Evolutionary conservation across 2,888 invertebrate genomes (phyloP).

Genomic region (Cryptosula pallasiana): DNA sequence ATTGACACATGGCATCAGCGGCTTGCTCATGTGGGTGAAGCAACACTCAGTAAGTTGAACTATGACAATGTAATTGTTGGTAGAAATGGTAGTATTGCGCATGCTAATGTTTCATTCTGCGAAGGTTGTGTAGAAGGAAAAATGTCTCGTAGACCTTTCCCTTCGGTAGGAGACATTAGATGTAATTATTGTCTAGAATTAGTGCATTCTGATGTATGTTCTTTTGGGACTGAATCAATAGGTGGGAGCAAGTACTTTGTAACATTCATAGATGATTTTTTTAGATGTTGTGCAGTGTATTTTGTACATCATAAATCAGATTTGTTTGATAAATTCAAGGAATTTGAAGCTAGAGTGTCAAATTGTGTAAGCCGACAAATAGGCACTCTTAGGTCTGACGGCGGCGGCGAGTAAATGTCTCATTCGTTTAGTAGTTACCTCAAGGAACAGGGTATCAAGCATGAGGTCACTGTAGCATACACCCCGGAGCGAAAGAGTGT

Average conservation of each 20-base stretch:
- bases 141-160: background rate
- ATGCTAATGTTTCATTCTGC: background rate
- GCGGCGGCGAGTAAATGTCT: background rate
- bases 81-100: background rate
- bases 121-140: background rate
- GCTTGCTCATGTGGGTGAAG: background rate
- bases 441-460: background rate
- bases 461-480: background rate
- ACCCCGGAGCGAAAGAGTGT: conserved; percentile 3
- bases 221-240: background rate
- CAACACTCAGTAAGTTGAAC: background rate
- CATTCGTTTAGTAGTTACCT: background rate
- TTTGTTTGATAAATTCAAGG: background rate
- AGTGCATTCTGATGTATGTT: background rate
- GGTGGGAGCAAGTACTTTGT: conserved; percentile 1
- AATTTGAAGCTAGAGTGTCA: background rate
- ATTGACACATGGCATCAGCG: conserved; percentile 3
- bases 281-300: background rate
- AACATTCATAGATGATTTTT: background rate
- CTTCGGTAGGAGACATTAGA: background rate
- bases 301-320: background rate
- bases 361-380: background rate
- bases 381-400: background rate
- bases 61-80: background rate
- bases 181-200: background rate